Conservation (phyloP, 2,888 invertebrate genomes). For the Brachyptera risi region DNA sequence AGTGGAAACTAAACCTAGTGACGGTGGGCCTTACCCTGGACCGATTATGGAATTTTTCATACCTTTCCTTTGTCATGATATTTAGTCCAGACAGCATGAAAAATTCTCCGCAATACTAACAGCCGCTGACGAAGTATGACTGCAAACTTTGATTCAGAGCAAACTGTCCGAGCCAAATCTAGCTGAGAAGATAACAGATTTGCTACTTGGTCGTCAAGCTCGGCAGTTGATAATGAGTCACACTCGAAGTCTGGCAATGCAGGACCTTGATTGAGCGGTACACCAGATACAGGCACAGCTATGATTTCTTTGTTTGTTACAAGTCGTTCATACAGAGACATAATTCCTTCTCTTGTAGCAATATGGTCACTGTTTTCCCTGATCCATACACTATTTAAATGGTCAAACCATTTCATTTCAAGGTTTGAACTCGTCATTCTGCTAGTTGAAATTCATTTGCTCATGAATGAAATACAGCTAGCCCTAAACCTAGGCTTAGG, state of each 20-base stretch:
- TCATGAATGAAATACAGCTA: too few species aligned
- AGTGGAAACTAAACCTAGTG: not conserved
- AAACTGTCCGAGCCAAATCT: constrained; percentile 52
- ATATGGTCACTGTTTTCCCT: constrained; percentile 53
- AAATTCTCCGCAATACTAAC: constrained; percentile 54
- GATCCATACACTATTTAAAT: constrained; percentile 56
- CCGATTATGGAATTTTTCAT: constrained; percentile 6
- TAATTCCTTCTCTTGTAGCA: constrained; percentile 50
- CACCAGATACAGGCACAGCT: constrained; percentile 35
- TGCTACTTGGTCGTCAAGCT: constrained; percentile 52
- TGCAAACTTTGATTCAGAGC: constrained; percentile 55
- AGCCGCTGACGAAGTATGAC: constrained; percentile 52
- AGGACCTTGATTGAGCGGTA: constrained; percentile 18
- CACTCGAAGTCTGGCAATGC: constrained; percentile 53
- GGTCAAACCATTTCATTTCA: constrained; percentile 53
- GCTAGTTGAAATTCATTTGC: too few species aligned
- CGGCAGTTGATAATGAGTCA: constrained; percentile 46
- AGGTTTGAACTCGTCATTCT: constrained; percentile 32
- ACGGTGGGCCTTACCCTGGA: not conserved
- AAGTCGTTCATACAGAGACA: constrained; percentile 52
- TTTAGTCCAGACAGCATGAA: constrained; percentile 52
- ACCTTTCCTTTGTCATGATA: constrained; percentile 51
- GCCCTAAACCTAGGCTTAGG: too few species aligned
- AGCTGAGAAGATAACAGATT: constrained; percentile 51
- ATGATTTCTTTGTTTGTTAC: constrained; percentile 51